Percentiles rank a stretch among this genome's conserved stretches.
These are phyloP conservation scores for Drosophila sordidapex DNA, from an alignment of 2,888 invertebrate genomes.

Conservation along the genomic window DNA sequence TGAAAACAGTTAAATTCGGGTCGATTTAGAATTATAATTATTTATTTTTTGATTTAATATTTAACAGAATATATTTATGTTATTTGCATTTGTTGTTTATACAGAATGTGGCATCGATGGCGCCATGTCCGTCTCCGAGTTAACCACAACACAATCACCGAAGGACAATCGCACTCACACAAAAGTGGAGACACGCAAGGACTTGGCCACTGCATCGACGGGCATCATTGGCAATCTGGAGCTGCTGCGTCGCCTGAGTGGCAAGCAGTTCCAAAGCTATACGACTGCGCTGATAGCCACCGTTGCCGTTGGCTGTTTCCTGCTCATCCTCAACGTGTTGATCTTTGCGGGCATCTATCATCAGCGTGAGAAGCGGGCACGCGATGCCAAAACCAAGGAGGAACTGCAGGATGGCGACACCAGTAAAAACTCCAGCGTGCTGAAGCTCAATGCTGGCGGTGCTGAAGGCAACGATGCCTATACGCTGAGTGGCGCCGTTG, in stretches of 20 bases:
- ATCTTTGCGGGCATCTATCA: conserved; percentile 96
- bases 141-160: conserved; percentile 83
- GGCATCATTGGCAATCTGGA: conserved; percentile 87
- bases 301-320: conserved; percentile 93
- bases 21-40: neutral
- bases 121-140: conserved; percentile 79
- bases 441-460: conserved; percentile 77
- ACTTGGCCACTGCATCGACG: conserved; percentile 82
- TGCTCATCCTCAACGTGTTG: conserved; percentile 91
- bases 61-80: neutral
- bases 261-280: conserved; percentile 93
- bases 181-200: conserved; percentile 74
- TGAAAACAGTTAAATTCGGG: neutral
- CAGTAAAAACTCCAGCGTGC: conserved; percentile 81
- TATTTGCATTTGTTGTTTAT: neutral
- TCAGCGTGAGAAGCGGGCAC: conserved; percentile 89
- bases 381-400: conserved; percentile 91
- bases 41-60: neutral
- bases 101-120: conserved; percentile 80
- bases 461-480: conserved; percentile 64
- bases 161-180: conserved; percentile 80
- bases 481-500: conserved; percentile 63
- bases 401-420: conserved; percentile 88
- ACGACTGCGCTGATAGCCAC: conserved; percentile 95
- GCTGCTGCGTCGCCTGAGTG: conserved; percentile 90